phyloP scores from a whole-genome alignment of 2,888 invertebrate species.

The Drosophila austrosaltans region DNA sequence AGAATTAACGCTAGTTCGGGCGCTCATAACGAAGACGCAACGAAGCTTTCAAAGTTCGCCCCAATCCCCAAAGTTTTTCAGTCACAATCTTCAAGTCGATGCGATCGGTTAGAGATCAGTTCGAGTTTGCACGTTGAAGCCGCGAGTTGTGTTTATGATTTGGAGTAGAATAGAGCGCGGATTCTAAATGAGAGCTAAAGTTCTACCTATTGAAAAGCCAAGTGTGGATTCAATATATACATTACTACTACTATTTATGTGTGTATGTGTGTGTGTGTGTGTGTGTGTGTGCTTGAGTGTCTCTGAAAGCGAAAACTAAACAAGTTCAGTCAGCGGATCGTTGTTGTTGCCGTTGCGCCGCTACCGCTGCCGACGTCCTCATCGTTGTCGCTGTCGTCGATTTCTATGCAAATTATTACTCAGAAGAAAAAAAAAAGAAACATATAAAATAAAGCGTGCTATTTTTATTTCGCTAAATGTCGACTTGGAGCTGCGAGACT shows the following conservation, averaged over 20 bases:
- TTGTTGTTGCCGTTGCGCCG: conserved; percentile 27
- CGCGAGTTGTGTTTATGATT: conserved; percentile 27
- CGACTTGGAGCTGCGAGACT: conserved; percentile 62
- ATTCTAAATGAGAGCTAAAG: conserved; percentile 26
- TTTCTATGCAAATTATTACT: conserved; percentile 77
- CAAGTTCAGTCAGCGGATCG: conserved; percentile 73
- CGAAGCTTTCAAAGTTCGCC: conserved; percentile 53
- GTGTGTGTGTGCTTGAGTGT: conserved; percentile 27
- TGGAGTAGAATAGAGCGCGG: background rate
- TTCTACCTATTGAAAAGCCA: conserved; percentile 14
- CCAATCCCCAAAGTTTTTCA: conserved; percentile 43
- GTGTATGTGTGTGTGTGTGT: conserved; percentile 7
- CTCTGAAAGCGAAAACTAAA: conserved; percentile 75
- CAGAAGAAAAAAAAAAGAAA: conserved; percentile 54
- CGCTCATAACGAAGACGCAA: conserved; percentile 24
- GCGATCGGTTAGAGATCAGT: conserved; percentile 56
- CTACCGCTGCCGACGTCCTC: conserved; percentile 41
- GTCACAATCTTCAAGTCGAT: conserved; percentile 57
- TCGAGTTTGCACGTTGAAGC: conserved; percentile 66
- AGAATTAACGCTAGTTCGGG: background rate
- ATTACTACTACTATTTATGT: background rate
- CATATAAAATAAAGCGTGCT: conserved; percentile 70
- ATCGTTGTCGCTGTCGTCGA: conserved; percentile 49
- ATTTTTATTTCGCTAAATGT: conserved; percentile 77
- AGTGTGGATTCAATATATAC: conserved; percentile 12